Evolutionary conservation across 2,113 vertebrate species (phyloP).

Genomic region (Furnarius figulus): DNA sequence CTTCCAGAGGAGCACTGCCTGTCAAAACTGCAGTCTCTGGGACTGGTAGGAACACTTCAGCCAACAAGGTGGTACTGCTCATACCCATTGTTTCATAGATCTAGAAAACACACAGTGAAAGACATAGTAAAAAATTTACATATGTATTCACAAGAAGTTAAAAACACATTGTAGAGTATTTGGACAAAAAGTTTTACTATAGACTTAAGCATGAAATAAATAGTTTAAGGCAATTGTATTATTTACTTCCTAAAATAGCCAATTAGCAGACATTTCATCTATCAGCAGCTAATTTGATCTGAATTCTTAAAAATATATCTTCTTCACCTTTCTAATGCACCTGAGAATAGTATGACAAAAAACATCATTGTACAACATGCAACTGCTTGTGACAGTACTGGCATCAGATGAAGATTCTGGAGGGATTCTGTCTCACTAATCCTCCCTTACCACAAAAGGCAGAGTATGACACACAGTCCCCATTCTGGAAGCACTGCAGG

Average conservation of each 20-base stretch:
- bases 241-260: background rate
- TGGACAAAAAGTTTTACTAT: background rate
- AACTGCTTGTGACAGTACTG: background rate
- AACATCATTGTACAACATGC: background rate
- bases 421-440: background rate
- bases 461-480: background rate
- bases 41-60: conserved; percentile 89
- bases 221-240: background rate
- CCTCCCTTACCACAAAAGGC: background rate
- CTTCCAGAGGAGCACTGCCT: conserved; percentile 80
- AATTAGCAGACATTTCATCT: background rate
- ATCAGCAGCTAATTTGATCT: background rate
- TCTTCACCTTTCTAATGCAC: background rate
- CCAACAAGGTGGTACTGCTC: conserved; percentile 74
- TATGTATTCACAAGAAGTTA: background rate
- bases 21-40: conserved; percentile 87
- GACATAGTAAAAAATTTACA: background rate
- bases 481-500: background rate
- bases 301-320: background rate
- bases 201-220: background rate
- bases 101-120: conserved; percentile 54
- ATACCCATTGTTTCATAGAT: conserved; percentile 86
- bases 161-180: background rate
- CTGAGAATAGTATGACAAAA: background rate
- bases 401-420: background rate